Conservation (phyloP, 2,113 vertebrate species). For the Coptodon rendalli region DNA sequence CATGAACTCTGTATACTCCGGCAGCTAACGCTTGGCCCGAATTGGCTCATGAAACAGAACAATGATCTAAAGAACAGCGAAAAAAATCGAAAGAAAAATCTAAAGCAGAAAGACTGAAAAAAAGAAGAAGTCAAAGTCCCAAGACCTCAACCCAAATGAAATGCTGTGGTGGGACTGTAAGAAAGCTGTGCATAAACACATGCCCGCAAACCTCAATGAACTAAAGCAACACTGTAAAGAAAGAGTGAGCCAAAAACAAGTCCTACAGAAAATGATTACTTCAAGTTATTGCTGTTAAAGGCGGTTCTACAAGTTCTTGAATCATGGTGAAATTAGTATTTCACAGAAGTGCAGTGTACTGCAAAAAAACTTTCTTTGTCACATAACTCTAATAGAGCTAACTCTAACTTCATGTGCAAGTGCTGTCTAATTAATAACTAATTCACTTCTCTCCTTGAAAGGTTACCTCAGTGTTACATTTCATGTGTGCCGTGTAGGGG, state of each 20-base stretch:
- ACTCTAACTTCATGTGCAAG: neutral
- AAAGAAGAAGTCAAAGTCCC: neutral
- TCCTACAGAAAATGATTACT: neutral
- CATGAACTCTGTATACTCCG: neutral
- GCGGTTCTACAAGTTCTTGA: neutral
- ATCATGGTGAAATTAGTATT: neutral
- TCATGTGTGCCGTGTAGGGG: neutral
- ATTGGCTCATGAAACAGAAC: neutral
- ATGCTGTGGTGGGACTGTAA: neutral
- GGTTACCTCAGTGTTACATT: neutral
- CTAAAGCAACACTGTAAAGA: neutral
- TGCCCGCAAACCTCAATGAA: neutral
- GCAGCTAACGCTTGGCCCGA: neutral
- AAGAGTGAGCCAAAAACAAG: neutral
- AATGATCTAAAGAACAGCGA: neutral
- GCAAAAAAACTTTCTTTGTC: neutral
- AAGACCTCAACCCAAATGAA: neutral
- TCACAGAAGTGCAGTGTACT: neutral
- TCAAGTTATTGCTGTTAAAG: neutral
- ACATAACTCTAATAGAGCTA: neutral
- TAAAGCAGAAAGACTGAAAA: neutral
- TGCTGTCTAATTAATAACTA: neutral
- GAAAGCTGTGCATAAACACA: neutral
- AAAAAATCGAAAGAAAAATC: neutral
- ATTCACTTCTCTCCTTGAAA: neutral